These are phyloP conservation scores for Neosilurus hyrtlii DNA, from an alignment of 2,797 vertebrate genomes.

Conservation along the genomic window DNA sequence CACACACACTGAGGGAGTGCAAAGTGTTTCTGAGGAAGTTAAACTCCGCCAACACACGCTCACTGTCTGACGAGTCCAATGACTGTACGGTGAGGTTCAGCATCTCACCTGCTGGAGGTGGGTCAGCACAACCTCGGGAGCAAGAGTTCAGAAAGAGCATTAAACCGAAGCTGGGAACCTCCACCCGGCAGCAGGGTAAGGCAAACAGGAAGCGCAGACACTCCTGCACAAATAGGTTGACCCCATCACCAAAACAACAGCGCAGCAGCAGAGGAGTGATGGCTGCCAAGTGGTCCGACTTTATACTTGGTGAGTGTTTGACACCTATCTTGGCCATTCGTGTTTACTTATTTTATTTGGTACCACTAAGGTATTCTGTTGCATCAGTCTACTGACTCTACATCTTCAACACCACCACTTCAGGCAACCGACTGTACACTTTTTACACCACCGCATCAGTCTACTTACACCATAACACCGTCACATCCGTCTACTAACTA, in stretches of 20 bases:
- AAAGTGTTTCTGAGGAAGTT: constrained; percentile 94
- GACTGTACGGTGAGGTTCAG: constrained; percentile 74
- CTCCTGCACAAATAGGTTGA: constrained; percentile 51
- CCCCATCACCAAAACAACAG: constrained; percentile 69
- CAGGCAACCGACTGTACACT: not conserved
- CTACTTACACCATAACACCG: not conserved
- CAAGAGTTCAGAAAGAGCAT: constrained; percentile 63
- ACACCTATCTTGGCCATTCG: not conserved
- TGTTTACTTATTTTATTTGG: not conserved
- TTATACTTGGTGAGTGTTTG: constrained; percentile 83
- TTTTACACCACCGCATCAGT: not conserved
- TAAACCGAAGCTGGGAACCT: constrained; percentile 61
- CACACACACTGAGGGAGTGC: constrained; percentile 88
- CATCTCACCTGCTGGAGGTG: constrained; percentile 50
- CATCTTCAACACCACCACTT: not conserved
- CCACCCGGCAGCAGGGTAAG: constrained; percentile 33
- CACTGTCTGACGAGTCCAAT: constrained; percentile 67
- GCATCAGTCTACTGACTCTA: not conserved
- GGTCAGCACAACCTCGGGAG: constrained; percentile 63
- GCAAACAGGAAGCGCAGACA: constrained; percentile 58
- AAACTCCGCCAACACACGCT: constrained; percentile 80
- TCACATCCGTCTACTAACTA: not conserved
- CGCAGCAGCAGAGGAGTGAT: constrained; percentile 72
- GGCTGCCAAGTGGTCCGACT: constrained; percentile 79
- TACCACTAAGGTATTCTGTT: not conserved